Conservation (phyloP, 1,140 invertebrate species). For the Caenorhabditis inopinata region DNA sequence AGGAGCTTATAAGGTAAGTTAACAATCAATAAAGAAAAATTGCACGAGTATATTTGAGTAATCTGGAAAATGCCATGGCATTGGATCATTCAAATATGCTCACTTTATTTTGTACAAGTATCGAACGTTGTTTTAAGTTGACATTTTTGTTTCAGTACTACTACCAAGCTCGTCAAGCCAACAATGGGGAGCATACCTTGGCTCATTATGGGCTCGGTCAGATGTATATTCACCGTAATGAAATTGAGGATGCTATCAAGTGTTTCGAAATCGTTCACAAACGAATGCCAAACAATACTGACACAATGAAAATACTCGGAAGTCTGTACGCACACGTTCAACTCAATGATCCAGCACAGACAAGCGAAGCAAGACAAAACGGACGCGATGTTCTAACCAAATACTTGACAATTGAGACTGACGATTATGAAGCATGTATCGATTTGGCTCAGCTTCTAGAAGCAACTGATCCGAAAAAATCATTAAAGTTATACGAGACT, state of each 20-base stretch:
- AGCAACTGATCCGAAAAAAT: conserved; percentile 81
- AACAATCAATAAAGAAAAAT: background rate
- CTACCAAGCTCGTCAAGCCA: conserved; percentile 97
- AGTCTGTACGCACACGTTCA: conserved; percentile 81
- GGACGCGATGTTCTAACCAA: conserved; percentile 22
- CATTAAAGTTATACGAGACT: conserved; percentile 86
- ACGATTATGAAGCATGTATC: conserved; percentile 98
- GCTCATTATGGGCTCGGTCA: conserved; percentile 97
- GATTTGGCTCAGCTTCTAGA: conserved; percentile 96
- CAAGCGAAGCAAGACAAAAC: conserved; percentile 7
- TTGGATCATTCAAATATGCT: background rate
- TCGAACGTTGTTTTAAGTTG: no score
- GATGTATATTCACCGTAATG: conserved; percentile 97
- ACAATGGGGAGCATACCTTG: conserved; percentile 87
- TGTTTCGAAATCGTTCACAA: conserved; percentile 99
- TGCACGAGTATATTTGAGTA: background rate
- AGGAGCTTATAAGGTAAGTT: conserved; percentile 54
- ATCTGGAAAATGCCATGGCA: no score
- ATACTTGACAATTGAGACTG: conserved; percentile 77
- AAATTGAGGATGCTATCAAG: conserved; percentile 94
- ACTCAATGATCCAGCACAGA: background rate
- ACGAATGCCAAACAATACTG: conserved; percentile 93
- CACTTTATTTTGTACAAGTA: conserved; percentile 15
- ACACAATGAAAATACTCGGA: conserved; percentile 98
- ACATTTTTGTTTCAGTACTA: conserved; percentile 87